Conservation (phyloP, 2,113 vertebrate genomes). For the Opisthocomus hoazin region DNA sequence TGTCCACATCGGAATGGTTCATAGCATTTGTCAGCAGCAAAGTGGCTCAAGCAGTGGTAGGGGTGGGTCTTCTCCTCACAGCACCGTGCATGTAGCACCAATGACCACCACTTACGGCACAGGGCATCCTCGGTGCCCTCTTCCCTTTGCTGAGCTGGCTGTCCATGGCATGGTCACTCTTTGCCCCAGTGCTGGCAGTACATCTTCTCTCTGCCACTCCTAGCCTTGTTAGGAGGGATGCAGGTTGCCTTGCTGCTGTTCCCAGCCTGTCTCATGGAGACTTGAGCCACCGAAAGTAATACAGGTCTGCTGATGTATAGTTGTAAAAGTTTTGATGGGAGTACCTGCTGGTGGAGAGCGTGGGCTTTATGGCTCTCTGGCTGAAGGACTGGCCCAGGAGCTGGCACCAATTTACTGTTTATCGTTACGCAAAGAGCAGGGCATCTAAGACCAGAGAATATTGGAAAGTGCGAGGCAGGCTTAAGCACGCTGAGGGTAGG, state of each 20-base stretch:
- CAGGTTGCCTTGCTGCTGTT: neutral
- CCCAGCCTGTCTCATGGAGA: neutral
- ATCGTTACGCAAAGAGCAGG: neutral
- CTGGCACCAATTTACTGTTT: neutral
- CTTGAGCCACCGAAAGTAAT: neutral
- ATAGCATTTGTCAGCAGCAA: neutral
- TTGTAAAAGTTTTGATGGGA: neutral
- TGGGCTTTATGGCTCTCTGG: neutral
- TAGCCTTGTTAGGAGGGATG: neutral
- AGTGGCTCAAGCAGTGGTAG: neutral
- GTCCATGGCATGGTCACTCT: neutral
- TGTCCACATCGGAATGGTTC: neutral
- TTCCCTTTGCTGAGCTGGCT: neutral
- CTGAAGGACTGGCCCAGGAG: neutral
- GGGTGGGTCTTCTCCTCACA: neutral
- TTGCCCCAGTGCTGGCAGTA: neutral
- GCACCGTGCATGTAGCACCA: fast-evolving
- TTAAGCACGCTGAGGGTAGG: neutral
- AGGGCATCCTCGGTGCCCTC: neutral
- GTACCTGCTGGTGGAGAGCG: neutral
- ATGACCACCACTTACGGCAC: fast-evolving
- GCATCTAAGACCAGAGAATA: neutral
- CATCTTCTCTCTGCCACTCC: neutral
- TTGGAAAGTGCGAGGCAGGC: neutral
- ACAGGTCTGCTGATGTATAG: fast-evolving